A percentile compares a stretch with the other conserved stretches of the same genome.
Evolutionary conservation across 2,888 invertebrate genomes (phyloP).

Genomic region (Drosophila merina): DNA sequence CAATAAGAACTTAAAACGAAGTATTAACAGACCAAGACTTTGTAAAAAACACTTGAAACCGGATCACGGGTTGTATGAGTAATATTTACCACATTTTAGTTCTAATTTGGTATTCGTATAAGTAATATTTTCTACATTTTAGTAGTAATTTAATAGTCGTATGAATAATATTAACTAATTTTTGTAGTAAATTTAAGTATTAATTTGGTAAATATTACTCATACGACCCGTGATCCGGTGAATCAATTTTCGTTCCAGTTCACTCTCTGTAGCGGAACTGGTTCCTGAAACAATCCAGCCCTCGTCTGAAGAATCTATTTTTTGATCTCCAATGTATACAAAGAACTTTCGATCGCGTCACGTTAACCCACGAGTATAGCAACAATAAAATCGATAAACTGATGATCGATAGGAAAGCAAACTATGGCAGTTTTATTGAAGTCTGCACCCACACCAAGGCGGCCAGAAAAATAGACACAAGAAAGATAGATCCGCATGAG

Average conservation of each 20-base stretch:
- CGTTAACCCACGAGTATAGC: constrained; percentile 1
- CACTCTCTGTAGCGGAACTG: background rate
- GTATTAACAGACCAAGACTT: too few relatives aligned
- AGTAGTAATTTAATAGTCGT: too few relatives aligned
- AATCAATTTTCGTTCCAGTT: background rate
- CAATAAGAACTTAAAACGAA: too few relatives aligned
- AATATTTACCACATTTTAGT: background rate
- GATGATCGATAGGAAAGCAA: constrained; percentile 66
- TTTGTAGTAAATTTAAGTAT: too few relatives aligned
- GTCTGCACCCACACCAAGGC: constrained; percentile 16
- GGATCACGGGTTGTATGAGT: background rate
- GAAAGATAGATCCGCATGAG: constrained; percentile 25
- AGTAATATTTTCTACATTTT: too few relatives aligned
- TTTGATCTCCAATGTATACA: constrained; percentile 21
- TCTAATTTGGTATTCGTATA: too few relatives aligned
- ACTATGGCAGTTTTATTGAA: constrained; percentile 63
- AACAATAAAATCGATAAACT: constrained; percentile 59
- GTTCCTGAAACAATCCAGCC: constrained; percentile 40
- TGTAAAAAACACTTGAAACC: too few relatives aligned
- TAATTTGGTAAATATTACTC: too few relatives aligned
- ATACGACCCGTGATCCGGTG: too few relatives aligned
- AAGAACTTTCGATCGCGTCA: constrained; percentile 14
- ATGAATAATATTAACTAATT: too few relatives aligned
- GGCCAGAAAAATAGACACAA: constrained; percentile 19
- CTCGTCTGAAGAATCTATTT: constrained; percentile 43